These are phyloP conservation scores for Petrocephalus zakoni DNA, from an alignment of 2,113 vertebrate genomes.

Conservation along the genomic window DNA sequence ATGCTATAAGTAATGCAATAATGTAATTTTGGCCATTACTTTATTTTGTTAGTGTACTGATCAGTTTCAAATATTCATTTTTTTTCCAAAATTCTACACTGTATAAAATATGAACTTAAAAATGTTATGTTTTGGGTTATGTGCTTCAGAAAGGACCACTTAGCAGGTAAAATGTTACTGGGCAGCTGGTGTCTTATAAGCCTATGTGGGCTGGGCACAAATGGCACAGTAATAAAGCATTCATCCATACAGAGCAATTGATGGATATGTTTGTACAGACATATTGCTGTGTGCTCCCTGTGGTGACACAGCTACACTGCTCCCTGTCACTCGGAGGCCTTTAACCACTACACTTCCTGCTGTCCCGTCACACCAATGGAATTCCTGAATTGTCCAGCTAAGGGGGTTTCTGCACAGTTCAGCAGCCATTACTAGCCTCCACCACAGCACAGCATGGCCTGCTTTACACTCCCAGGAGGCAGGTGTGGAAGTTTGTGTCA, in stretches of 20 bases:
- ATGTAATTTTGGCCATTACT: no score
- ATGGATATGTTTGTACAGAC: not conserved
- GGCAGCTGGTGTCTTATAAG: not conserved
- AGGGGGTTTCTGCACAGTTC: not conserved
- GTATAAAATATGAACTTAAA: no score
- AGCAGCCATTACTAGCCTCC: not conserved
- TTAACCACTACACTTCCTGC: not conserved
- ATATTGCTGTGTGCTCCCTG: not conserved
- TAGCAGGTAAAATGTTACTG: not conserved
- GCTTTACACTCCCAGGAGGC: not conserved
- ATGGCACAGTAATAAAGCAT: not conserved
- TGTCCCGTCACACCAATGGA: not conserved
- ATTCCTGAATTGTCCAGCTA: not conserved
- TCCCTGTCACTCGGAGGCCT: not conserved
- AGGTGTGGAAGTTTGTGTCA: not conserved
- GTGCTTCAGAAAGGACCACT: not conserved
- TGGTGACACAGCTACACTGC: not conserved
- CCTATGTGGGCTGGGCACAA: no score
- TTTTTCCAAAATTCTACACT: no score
- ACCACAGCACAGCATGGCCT: not conserved
- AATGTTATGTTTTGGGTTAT: no score
- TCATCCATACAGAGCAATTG: not conserved
- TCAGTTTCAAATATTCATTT: no score
- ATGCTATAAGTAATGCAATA: no score
- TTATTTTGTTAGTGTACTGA: no score